Conservation (phyloP, 2,797 vertebrate species). For the Cyclura pinguis region DNA sequence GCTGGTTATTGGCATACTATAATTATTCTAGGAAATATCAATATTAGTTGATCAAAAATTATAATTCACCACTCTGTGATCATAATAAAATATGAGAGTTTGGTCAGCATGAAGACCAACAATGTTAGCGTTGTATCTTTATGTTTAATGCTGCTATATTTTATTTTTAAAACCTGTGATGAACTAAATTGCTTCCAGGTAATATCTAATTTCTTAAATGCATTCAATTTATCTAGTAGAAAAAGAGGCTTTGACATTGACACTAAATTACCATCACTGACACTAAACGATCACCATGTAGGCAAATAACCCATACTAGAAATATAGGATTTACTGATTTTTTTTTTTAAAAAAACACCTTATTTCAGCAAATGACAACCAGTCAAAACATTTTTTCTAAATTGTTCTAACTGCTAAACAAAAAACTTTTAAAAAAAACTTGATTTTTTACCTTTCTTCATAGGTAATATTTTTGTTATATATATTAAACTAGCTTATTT, state of each 20-base stretch:
- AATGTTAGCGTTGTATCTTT: conserved; percentile 80
- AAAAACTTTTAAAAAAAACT: no score
- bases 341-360: no score
- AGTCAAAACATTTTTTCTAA: no score
- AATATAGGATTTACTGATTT: no score
- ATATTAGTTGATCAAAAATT: conserved; percentile 77
- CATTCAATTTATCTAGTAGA: conserved; percentile 74
- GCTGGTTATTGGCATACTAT: conserved; percentile 75
- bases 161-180: conserved; percentile 83
- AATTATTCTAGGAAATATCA: conserved; percentile 64
- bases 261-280: not conserved
- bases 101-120: conserved; percentile 76
- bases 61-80: conserved; percentile 82
- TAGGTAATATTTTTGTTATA: no score
- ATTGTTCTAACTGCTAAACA: no score
- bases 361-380: no score
- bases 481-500: no score
- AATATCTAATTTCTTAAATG: conserved; percentile 85
- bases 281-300: no score
- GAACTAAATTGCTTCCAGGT: conserved; percentile 88
- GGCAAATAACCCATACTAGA: no score
- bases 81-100: conserved; percentile 83
- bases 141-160: conserved; percentile 85
- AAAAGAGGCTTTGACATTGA: not conserved
- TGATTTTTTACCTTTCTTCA: no score